Base-by-base conservation (phyloP, 2,888 invertebrate species). In the Nomada lathburiana region DNA sequence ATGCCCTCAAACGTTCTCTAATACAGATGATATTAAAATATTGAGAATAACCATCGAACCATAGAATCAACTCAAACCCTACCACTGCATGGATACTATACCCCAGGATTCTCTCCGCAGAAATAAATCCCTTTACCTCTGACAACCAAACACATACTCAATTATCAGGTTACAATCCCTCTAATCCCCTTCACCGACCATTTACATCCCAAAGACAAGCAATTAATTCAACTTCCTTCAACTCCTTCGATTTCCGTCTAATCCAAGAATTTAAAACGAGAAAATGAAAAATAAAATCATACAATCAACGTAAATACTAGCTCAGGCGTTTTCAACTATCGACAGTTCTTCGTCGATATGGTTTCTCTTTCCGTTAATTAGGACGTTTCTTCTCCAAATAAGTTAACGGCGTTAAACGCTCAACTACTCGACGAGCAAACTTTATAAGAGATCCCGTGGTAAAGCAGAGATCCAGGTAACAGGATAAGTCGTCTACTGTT, bases 381-480 rank as follows among this genome's bases (percentile, higher is more conserved):
- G 62, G 69, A 9, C 44, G 69, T 47, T 62, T 23, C 18, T 53
- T 69, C 36, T 55, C 11, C 36, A 76, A 76, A 76, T 55, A 69
- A 63, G 18, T 23, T 13, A 5, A 10, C 42, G 69, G 53, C 62
- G 44, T 47, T 76, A 76, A 69, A 76, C 55, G 76, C 47, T 63
- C 55, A 20, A 36, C 62, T 76, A 42, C 55, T 36, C 63, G 20
- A 13, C 2, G 23, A 26, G 23, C 47, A 55, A 76, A 55, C 63
- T 36, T 18, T 20, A 36, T 13, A 57, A 63, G 55, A 26, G 55
- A 69, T 76, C 55, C 68, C 47, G 23, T n/a, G 70, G 70, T 18
- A 55, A 69, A 76, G 55, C 76, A 69, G 13, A 36, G 55, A 57
- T 11, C 13, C 11, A 26, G 59, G 11, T 60, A 53, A 10, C 52